These are phyloP conservation scores for Cantharis rufa DNA, from an alignment of 2,888 invertebrate genomes.

Conservation along the genomic window DNA sequence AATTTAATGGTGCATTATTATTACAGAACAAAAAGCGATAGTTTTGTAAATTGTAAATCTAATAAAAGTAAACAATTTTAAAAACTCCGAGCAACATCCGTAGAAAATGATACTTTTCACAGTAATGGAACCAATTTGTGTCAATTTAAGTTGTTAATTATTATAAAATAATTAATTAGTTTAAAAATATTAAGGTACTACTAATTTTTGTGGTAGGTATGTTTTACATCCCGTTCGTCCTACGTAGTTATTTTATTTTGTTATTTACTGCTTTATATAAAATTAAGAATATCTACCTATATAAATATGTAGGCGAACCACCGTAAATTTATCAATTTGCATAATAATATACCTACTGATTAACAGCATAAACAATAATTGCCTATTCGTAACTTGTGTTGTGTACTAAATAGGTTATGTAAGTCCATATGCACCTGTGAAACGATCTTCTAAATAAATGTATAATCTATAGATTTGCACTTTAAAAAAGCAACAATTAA, in stretches of 20 bases:
- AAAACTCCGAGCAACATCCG: background rate
- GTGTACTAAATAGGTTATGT: background rate
- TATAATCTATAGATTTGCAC: background rate
- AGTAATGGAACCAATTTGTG: background rate
- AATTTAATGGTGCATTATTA: background rate
- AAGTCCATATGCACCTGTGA: background rate
- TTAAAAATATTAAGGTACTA: background rate
- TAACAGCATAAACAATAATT: conserved; percentile 12
- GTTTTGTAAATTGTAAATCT: background rate
- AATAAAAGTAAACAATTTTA: no score
- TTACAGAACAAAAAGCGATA: background rate
- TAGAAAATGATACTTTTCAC: background rate
- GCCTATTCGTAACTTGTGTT: background rate
- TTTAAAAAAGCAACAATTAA: no score
- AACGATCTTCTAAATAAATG: background rate
- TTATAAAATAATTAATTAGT: background rate
- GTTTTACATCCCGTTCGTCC: conserved; percentile 21
- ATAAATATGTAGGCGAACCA: conserved; percentile 20
- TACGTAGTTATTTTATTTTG: conserved; percentile 17
- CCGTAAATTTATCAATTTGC: conserved; percentile 24
- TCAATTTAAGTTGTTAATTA: background rate
- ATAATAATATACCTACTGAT: conserved; percentile 16
- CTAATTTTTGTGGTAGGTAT: background rate
- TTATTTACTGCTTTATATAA: conserved; percentile 13
- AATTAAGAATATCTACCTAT: conserved; percentile 6